These are phyloP conservation scores for Plagiodera versicolora DNA, from an alignment of 2,888 invertebrate species.

Conservation along the genomic window DNA sequence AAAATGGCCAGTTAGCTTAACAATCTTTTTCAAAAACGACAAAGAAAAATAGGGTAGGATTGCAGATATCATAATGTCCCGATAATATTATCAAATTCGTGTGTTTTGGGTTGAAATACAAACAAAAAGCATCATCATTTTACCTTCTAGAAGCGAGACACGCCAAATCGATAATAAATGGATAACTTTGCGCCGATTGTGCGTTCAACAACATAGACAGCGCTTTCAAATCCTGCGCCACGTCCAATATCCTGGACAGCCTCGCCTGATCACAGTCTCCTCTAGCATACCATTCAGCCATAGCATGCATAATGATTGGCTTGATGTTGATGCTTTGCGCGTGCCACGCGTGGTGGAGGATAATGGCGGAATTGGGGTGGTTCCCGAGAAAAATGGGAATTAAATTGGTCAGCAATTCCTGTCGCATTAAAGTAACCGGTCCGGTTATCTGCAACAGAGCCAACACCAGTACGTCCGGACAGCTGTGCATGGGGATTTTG, in stretches of 20 bases:
- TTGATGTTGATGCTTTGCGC: constrained; percentile 71
- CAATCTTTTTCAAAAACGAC: too few relatives aligned
- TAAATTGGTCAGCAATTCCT: constrained; percentile 83
- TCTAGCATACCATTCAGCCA: constrained; percentile 95
- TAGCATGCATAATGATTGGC: constrained; percentile 89
- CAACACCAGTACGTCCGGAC: constrained; percentile 91
- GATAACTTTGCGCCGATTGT: constrained; percentile 74
- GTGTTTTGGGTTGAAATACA: too few relatives aligned
- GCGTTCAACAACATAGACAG: constrained; percentile 88
- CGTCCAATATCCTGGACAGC: constrained; percentile 91
- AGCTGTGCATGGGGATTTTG: constrained; percentile 88
- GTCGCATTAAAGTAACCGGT: constrained; percentile 75
- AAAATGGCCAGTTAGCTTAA: too few relatives aligned
- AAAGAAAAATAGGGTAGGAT: too few relatives aligned
- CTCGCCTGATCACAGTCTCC: constrained; percentile 89
- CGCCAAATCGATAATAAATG: constrained; percentile 97
- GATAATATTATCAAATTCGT: too few relatives aligned
- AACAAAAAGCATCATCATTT: neutral
- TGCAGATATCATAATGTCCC: too few relatives aligned
- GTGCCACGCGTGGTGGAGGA: constrained; percentile 96
- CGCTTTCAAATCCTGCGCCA: constrained; percentile 94
- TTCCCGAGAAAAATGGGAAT: constrained; percentile 93
- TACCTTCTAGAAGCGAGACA: constrained; percentile 86
- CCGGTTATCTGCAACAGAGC: constrained; percentile 86
- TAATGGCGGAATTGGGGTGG: constrained; percentile 95